A percentile compares a stretch with the other conserved stretches of the same genome.
phyloP scores from a whole-genome alignment of 2,113 vertebrate genomes.

The Myrmecophaga tridactyla region DNA sequence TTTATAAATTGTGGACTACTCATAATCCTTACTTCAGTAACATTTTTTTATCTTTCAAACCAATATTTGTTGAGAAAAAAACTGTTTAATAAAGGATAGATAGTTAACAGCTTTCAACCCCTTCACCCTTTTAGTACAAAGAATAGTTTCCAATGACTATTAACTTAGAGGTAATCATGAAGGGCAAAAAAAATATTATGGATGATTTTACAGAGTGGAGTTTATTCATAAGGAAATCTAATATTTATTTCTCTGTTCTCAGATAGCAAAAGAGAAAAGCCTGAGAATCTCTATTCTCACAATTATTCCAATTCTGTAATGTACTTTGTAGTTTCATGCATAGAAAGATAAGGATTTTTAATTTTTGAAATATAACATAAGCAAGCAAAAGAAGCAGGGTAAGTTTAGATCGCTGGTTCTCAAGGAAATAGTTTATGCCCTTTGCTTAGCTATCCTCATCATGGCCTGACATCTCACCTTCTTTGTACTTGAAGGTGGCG shows the following conservation, averaged over 20 bases:
- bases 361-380: neutral
- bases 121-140: neutral
- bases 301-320: neutral
- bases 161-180: neutral
- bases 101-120: neutral
- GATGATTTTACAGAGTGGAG: neutral
- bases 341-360: neutral
- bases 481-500: neutral
- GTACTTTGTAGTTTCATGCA: neutral
- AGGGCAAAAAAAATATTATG: neutral
- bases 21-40: neutral
- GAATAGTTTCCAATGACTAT: neutral
- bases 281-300: neutral
- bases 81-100: neutral
- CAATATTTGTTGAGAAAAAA: neutral
- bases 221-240: neutral
- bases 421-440: neutral
- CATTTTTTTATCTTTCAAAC: neutral
- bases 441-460: neutral
- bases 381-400: neutral
- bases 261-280: neutral
- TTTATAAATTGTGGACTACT: neutral
- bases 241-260: neutral
- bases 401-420: neutral
- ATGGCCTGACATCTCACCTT: neutral